Percentiles rank a stretch among this genome's conserved stretches.
These are phyloP conservation scores for Sula dactylatra DNA, from an alignment of 2,113 vertebrate genomes.

Conservation along the genomic window DNA sequence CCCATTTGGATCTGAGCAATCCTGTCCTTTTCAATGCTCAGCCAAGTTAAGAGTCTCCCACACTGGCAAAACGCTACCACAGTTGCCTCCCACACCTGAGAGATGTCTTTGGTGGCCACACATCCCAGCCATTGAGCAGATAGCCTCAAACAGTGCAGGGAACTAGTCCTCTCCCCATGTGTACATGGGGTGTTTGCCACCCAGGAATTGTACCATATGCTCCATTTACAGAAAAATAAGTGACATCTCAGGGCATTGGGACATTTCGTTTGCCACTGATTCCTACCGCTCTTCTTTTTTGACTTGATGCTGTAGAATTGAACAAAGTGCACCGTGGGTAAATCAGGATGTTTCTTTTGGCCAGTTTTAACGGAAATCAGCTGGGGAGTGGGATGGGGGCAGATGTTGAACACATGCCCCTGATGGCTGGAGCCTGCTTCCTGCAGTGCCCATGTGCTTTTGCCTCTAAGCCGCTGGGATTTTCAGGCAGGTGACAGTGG, in stretches of 20 bases:
- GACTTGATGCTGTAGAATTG: not conserved
- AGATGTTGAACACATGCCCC: not conserved
- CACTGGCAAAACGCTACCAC: accelerated
- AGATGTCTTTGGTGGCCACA: not conserved
- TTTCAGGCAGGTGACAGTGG: not conserved
- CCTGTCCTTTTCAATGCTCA: not conserved
- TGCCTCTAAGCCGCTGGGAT: not conserved
- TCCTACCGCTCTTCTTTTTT: not conserved
- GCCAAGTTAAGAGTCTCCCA: not conserved
- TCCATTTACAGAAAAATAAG: not conserved
- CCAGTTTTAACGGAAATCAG: not conserved
- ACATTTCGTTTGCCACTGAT: not conserved
- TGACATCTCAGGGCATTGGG: accelerated
- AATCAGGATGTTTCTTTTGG: not conserved
- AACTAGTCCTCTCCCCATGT: not conserved
- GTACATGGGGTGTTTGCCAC: not conserved
- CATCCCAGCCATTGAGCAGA: not conserved
- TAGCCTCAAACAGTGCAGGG: not conserved
- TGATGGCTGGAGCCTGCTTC: not conserved
- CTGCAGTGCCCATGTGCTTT: not conserved
- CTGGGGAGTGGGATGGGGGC: not conserved
- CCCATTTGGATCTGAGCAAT: not conserved
- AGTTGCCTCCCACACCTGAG: not conserved
- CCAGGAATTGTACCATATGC: not conserved
- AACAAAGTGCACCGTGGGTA: not conserved